Percentiles rank a stretch among this genome's conserved stretches.
Evolutionary conservation across 1,140 invertebrate genomes (phyloP).

Genomic region (Muscidifurax raptorellus): DNA sequence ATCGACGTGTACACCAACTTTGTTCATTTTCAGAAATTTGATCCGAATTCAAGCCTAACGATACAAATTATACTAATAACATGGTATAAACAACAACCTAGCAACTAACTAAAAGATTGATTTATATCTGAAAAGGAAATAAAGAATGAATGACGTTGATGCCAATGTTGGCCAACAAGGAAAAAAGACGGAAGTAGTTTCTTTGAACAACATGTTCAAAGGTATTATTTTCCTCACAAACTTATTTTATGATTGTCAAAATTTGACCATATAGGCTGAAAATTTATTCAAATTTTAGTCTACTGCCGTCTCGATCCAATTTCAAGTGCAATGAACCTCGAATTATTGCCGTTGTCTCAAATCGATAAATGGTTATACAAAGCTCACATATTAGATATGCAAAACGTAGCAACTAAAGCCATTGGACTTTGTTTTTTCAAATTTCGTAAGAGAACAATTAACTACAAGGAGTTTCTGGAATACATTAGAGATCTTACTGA

Average conservation of each 20-base stretch:
- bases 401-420: slow-evolving; percentile 79
- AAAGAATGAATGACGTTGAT: neutral
- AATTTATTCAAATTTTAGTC: slow-evolving; percentile 41
- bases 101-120: slow-evolving; percentile 18
- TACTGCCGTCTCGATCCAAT: slow-evolving; percentile 63
- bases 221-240: slow-evolving; percentile 49
- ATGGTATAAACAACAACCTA: slow-evolving; percentile 40
- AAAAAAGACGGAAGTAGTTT: slow-evolving; percentile 35
- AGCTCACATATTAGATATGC: slow-evolving; percentile 79
- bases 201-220: slow-evolving; percentile 62
- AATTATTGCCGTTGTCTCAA: slow-evolving; percentile 74
- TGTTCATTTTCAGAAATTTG: slow-evolving; percentile 15
- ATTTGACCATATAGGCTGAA: neutral
- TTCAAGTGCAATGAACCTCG: slow-evolving; percentile 46
- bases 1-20: neutral
- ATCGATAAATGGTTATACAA: slow-evolving; percentile 82
- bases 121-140: neutral
- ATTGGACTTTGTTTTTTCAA: slow-evolving; percentile 79
- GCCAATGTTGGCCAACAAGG: neutral
- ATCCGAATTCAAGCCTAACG: neutral
- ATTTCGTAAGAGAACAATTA: slow-evolving; percentile 74
- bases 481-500: slow-evolving; percentile 59
- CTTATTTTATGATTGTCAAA: neutral
- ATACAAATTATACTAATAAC: neutral
- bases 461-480: slow-evolving; percentile 59